phyloP scores from a whole-genome alignment of 2,113 vertebrate species.

The Pristiophorus japonicus region DNA sequence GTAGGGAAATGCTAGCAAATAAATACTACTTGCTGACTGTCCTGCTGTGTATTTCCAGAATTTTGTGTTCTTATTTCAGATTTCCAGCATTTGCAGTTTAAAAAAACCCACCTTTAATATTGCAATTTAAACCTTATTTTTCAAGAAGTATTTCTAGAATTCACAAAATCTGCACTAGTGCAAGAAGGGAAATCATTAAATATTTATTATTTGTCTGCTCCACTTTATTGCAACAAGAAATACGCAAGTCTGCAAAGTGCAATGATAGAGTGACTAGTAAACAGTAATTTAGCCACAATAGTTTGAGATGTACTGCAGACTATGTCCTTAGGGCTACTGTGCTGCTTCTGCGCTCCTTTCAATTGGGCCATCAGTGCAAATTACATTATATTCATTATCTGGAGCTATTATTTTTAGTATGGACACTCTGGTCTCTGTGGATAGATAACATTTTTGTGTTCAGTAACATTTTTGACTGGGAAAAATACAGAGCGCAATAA shows the following conservation, averaged over 20 bases:
- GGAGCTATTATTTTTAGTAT: background rate
- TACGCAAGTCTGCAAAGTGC: background rate
- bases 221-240: conserved; percentile 19
- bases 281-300: background rate
- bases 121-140: conserved; percentile 2
- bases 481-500: background rate
- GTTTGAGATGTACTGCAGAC: background rate
- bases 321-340: background rate
- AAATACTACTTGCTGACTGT: background rate
- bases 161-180: background rate
- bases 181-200: background rate
- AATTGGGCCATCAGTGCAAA: background rate
- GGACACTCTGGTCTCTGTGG: background rate
- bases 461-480: background rate
- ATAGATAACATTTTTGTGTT: background rate
- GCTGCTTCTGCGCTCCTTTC: background rate
- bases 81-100: conserved; percentile 8
- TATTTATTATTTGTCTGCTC: background rate
- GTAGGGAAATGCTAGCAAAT: background rate
- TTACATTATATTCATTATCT: background rate
- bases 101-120: background rate
- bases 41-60: background rate
- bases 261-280: background rate
- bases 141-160: background rate
- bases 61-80: background rate